Evolutionary conservation across 2,888 invertebrate genomes (phyloP), one percentile per base, ranked within the genome.

Genomic region (Disparrhopalites patrizii): DNA sequence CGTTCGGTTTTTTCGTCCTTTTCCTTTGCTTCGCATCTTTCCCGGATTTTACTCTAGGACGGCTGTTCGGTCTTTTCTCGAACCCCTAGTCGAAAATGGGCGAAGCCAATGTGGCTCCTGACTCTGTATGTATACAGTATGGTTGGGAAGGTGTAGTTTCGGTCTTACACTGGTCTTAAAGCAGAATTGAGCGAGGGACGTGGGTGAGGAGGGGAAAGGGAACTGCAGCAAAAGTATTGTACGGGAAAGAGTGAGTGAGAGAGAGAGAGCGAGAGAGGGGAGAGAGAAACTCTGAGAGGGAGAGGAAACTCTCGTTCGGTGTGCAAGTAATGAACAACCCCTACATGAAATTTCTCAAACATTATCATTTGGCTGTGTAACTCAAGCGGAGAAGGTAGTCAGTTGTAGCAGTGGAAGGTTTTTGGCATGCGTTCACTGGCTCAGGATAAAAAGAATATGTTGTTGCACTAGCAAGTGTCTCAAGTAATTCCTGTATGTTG

Each of bases 291-390:
- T n/a, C n/a, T n/a, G 40, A 40, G 40, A 3, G 40, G 18, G 40
- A 15, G 13, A 47, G 47, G 23, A 4, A 47, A 25, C 47, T n/a
- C n/a, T 43, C 28, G 58, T 43, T n/a, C 58, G 40, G 43, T 50
- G 31, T 61, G 43, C 30, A 57, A 65, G 65, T 65, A 67, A 71
- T 70, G 70, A 70, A 69, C 40, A 64, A 67, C 72, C 72, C 72
- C 72, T 72, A 68, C 67, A 65, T 61, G 62, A 69, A 72, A 72
- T 64, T 70, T 71, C 68, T 67, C 60, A 70, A 68, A 68, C 69
- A 72, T 70, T 70, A 70, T 72, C 72, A 72, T 72, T 72, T 70
- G 70, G 65, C 71, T 67, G 65, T 71, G 70, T 67, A 70, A 67
- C 68, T 64, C 69, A 67, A 70, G 55, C 66, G 68, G 66, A 61